Percentiles rank a stretch among this genome's conserved stretches.
phyloP scores from a whole-genome alignment of 2,113 vertebrate genomes.

The Coracopsis vasa region DNA sequence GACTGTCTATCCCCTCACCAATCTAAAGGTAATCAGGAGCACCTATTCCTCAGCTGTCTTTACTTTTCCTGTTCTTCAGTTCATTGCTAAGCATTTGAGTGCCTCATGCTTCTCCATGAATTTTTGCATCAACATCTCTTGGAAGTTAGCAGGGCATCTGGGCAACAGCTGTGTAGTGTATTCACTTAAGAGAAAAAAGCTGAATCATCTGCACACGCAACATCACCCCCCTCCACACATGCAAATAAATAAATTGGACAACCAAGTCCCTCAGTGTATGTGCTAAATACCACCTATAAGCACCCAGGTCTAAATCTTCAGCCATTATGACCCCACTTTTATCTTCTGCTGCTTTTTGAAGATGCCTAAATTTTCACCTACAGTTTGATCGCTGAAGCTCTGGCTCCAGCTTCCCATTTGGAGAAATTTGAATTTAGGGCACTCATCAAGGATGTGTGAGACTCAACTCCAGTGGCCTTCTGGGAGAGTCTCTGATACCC shows the following conservation, averaged over 20 bases:
- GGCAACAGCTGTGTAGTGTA: background rate
- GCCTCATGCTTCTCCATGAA: background rate
- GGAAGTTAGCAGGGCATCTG: background rate
- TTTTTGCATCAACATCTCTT: background rate
- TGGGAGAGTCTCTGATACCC: background rate
- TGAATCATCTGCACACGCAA: background rate
- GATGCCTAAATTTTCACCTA: background rate
- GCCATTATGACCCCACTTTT: background rate
- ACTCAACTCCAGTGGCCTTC: background rate
- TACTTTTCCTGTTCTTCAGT: background rate
- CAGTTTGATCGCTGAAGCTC: background rate
- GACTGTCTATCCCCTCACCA: background rate
- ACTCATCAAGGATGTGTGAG: background rate
- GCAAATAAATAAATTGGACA: background rate
- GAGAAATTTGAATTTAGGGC: background rate
- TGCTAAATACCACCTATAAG: background rate
- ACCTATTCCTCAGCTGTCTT: background rate
- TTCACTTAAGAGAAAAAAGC: background rate
- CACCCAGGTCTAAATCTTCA: background rate
- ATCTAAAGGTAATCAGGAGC: background rate
- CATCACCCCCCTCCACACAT: background rate
- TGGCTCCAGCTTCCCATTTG: background rate
- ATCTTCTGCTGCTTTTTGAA: background rate
- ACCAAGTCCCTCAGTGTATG: background rate
- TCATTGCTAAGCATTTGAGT: background rate